Conservation (phyloP, 2,888 invertebrate genomes). For the Oxycera nigricornis region DNA sequence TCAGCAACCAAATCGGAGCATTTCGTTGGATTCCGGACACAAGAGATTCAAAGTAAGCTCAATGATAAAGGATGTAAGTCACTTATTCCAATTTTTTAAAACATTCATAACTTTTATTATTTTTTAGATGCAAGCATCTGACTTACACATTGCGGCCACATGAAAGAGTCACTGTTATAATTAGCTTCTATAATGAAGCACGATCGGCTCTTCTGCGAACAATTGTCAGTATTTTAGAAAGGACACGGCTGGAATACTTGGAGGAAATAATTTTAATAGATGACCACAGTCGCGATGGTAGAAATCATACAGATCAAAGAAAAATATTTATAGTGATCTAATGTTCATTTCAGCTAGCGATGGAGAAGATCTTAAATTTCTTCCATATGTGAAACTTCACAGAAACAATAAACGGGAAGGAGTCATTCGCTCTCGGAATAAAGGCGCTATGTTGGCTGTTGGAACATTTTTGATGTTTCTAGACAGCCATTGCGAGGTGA, state of each 20-base stretch:
- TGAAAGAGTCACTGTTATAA: constrained; percentile 53
- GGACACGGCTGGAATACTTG: constrained; percentile 53
- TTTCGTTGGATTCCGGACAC: constrained; percentile 54
- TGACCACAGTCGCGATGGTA: constrained; percentile 56
- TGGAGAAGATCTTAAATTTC: constrained; percentile 40
- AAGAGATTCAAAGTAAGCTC: constrained; percentile 53
- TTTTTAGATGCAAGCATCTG: constrained; percentile 51
- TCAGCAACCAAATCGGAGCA: constrained; percentile 53
- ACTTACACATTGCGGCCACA: constrained; percentile 47
- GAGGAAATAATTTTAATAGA: constrained; percentile 57
- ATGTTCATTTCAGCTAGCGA: constrained; percentile 36
- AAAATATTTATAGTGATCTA: background rate
- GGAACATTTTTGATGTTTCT: constrained; percentile 60
- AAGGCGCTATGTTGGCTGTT: constrained; percentile 56
- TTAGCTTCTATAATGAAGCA: constrained; percentile 57
- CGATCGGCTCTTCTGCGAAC: constrained; percentile 56
- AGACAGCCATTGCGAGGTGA: constrained; percentile 62
- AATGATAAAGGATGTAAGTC: constrained; percentile 30
- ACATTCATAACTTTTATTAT: background rate
- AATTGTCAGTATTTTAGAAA: constrained; percentile 52
- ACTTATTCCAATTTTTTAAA: constrained; percentile 8
- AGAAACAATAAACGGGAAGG: constrained; percentile 56
- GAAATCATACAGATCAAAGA: background rate
- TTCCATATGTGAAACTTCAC: constrained; percentile 46
- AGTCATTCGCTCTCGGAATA: constrained; percentile 60